A percentile compares a stretch with the other conserved stretches of the same genome.
Evolutionary conservation across 1,140 invertebrate genomes (phyloP).

Genomic region (Drosophila athabasca): DNA sequence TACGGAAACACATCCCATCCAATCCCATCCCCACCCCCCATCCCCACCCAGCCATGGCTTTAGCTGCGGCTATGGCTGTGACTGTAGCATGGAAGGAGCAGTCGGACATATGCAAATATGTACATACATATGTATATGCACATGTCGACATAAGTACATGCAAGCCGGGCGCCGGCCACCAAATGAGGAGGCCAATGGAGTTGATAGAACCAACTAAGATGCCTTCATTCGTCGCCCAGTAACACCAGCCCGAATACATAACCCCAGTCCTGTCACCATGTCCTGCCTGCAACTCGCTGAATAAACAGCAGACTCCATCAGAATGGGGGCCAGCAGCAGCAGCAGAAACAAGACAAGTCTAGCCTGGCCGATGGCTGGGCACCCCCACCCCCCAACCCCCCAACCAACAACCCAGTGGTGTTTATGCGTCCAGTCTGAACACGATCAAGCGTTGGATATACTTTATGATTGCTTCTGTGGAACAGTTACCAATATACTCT

Average conservation of each 20-base stretch:
- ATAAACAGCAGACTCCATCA: constrained; percentile 32
- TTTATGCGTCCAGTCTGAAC: background rate
- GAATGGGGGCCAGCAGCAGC: background rate
- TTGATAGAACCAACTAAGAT: constrained; percentile 55
- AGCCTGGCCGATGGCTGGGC: background rate
- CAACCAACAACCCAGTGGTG: background rate
- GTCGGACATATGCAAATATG: constrained; percentile 64
- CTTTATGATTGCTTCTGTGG: too few species aligned
- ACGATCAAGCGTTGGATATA: too few species aligned
- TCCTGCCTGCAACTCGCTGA: constrained; percentile 1
- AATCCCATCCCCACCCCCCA: background rate
- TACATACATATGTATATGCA: constrained; percentile 39
- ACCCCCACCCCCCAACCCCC: background rate
- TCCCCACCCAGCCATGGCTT: background rate
- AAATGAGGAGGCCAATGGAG: constrained; percentile 63
- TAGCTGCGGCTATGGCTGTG: constrained; percentile 3
- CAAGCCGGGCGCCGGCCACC: constrained; percentile 30
- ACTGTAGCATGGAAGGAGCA: constrained; percentile 58
- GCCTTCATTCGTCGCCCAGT: constrained; percentile 7
- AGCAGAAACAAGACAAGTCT: background rate
- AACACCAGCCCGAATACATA: background rate
- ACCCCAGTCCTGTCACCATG: background rate
- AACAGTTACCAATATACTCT: too few species aligned
- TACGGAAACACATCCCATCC: constrained; percentile 1
- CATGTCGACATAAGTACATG: constrained; percentile 62